Conservation (phyloP, 2,797 vertebrate species). For the Pseudochromis fuscus region DNA sequence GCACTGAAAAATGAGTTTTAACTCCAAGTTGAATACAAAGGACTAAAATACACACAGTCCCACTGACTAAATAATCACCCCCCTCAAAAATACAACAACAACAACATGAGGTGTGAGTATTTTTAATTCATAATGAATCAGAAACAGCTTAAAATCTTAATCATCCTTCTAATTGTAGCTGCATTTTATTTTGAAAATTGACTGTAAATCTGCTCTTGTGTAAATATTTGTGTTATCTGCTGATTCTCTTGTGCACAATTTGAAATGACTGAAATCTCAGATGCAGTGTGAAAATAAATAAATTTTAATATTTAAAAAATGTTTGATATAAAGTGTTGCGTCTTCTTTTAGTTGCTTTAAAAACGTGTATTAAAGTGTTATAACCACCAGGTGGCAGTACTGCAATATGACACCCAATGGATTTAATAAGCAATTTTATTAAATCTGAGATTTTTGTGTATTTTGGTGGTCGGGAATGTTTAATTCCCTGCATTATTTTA, state of each 20-base stretch:
- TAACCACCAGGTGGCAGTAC: constrained; percentile 75
- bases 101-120: background rate
- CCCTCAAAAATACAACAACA: background rate
- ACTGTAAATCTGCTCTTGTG: constrained; percentile 55
- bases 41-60: background rate
- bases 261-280: constrained; percentile 55
- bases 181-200: constrained; percentile 33
- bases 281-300: constrained; percentile 76
- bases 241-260: constrained; percentile 50
- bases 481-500: too few relatives aligned
- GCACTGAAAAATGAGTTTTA: constrained; percentile 40
- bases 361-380: constrained; percentile 10
- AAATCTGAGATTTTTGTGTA: background rate
- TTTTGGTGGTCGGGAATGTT: too few relatives aligned
- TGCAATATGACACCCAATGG: constrained; percentile 25
- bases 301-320: constrained; percentile 57
- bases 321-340: background rate
- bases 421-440: background rate
- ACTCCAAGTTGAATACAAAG: too few relatives aligned
- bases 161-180: constrained; percentile 24
- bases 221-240: constrained; percentile 61
- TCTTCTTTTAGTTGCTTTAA: background rate
- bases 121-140: constrained; percentile 21
- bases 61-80: background rate
- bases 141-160: background rate